A percentile compares a stretch with the other conserved stretches of the same genome.
Conservation (phyloP, 1,140 invertebrate species). For the Drosophila malerkotliana region DNA sequence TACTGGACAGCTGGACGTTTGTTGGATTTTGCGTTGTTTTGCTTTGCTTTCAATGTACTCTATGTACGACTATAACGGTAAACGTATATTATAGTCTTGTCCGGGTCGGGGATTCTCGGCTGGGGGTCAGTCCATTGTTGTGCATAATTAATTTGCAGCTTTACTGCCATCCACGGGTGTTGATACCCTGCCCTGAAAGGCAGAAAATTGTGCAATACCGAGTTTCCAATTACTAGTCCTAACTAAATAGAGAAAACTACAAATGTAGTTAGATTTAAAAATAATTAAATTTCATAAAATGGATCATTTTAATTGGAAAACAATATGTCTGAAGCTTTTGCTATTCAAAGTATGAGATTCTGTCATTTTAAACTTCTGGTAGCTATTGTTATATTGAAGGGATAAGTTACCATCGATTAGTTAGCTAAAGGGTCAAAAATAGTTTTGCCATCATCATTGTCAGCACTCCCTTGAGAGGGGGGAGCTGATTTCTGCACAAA, state of each 20-base stretch:
- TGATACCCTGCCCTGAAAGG: conserved; percentile 27
- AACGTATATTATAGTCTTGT: conserved; percentile 27
- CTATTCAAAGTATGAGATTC: too few species aligned
- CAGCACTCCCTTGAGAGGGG: conserved; percentile 11
- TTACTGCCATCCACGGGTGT: conserved; percentile 45
- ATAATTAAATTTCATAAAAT: too few species aligned
- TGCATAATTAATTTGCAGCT: conserved; percentile 80
- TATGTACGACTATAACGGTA: conserved; percentile 8
- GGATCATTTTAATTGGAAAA: too few species aligned
- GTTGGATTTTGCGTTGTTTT: conserved; percentile 35
- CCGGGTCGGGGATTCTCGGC: conserved; percentile 15
- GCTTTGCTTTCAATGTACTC: not conserved
- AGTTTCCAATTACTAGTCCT: not conserved
- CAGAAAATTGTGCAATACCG: not conserved
- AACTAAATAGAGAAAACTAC: not conserved
- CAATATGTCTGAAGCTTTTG: too few species aligned
- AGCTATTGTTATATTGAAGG: not conserved
- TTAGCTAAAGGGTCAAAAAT: conserved; percentile 29
- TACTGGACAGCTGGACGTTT: conserved; percentile 62
- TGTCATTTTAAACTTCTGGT: too few species aligned
- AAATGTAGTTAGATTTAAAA: too few species aligned
- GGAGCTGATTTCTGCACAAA: conserved; percentile 30
- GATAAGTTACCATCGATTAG: conserved; percentile 2
- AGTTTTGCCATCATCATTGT: conserved; percentile 38
- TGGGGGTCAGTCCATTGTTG: conserved; percentile 65